These are phyloP conservation scores for Cheirogaleus major DNA, from an alignment of 2,797 vertebrate genomes.

Conservation along the genomic window DNA sequence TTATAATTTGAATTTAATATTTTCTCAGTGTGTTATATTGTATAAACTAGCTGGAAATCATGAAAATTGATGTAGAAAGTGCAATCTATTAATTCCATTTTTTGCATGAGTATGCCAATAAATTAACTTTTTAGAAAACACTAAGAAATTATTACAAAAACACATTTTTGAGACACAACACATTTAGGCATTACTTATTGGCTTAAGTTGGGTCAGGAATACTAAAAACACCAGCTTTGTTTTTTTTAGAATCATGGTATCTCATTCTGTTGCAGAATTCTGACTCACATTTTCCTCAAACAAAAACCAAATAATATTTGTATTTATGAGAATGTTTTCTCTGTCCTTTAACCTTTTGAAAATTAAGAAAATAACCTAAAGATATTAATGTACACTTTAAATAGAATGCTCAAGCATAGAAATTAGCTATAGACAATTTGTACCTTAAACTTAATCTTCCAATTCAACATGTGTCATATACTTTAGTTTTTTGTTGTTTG, in stretches of 20 bases:
- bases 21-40: not conserved
- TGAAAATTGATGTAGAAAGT: not conserved
- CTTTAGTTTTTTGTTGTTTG: not conserved
- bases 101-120: not conserved
- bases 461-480: not conserved
- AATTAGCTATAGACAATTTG: not conserved
- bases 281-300: not conserved
- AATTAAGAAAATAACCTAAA: not conserved
- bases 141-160: not conserved
- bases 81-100: not conserved
- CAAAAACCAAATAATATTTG: not conserved
- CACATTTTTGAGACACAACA: not conserved
- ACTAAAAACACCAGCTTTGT: not conserved
- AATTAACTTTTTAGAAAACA: not conserved
- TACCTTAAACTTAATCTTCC: not conserved
- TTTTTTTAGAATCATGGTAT: not conserved
- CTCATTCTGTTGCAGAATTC: not conserved
- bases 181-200: conserved; percentile 50
- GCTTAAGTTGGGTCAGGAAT: not conserved
- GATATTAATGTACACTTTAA: not conserved
- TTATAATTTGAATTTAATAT: not conserved
- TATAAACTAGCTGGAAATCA: not conserved
- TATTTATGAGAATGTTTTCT: not conserved
- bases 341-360: not conserved
- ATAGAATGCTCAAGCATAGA: not conserved